phyloP scores from a whole-genome alignment of 2,113 vertebrate species.

The Poicephalus meyeri region DNA sequence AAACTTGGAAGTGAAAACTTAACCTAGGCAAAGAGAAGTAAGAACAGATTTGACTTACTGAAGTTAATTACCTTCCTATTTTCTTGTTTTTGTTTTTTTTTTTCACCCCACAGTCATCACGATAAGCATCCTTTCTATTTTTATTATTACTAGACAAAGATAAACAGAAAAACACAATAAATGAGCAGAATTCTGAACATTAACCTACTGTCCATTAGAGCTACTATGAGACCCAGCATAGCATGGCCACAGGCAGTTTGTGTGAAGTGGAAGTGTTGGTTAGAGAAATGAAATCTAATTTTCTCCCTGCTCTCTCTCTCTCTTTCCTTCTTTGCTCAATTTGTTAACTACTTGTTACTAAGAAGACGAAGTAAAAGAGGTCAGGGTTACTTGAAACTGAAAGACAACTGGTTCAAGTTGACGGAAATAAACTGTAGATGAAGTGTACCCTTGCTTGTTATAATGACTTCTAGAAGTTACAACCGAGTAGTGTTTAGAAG shows the following conservation, averaged over 20 bases:
- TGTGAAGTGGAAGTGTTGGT: not conserved
- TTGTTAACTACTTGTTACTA: not conserved
- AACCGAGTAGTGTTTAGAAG: not conserved
- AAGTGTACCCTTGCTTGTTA: not conserved
- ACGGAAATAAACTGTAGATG: not conserved
- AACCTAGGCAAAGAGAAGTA: not conserved
- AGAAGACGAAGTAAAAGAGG: not conserved
- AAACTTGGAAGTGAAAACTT: not conserved
- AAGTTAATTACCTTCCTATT: not conserved
- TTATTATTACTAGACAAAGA: not conserved
- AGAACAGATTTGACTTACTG: not conserved
- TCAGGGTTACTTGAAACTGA: not conserved
- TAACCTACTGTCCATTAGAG: not conserved
- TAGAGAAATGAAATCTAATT: not conserved
- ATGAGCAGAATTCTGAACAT: not conserved
- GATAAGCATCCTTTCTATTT: not conserved
- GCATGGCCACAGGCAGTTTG: not conserved
- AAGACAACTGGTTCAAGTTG: not conserved
- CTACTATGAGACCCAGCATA: not conserved
- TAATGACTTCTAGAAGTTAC: not conserved
- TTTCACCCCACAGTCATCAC: not conserved
- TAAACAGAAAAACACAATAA: not conserved
- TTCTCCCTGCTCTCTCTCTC: fast-evolving
- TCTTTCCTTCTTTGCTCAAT: not conserved
- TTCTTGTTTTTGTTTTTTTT: not conserved